Evolutionary conservation across 2,888 invertebrate species (phyloP).

Genomic region (Anthrax anthrax): DNA sequence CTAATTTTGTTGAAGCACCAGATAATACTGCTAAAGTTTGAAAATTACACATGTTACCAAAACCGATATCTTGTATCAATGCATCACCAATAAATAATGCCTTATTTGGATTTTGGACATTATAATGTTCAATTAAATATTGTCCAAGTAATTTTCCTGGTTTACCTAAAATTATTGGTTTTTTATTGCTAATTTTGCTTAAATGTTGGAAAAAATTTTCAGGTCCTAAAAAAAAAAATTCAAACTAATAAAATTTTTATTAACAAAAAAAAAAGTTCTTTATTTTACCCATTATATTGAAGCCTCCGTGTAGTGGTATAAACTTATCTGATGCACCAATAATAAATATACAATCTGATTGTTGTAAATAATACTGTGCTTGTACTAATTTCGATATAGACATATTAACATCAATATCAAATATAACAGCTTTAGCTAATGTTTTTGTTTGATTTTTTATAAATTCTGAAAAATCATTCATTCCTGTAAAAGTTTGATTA

Average conservation of each 20-base stretch:
- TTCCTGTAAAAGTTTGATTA: background rate
- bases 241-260: background rate
- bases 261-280: background rate
- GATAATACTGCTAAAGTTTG: conserved; percentile 58
- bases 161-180: conserved; percentile 33
- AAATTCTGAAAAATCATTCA: conserved; percentile 9
- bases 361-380: conserved; percentile 31
- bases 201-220: conserved; percentile 20
- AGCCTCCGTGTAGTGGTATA: conserved; percentile 21
- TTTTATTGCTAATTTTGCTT: conserved; percentile 22
- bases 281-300: conserved; percentile 20
- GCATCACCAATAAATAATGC: conserved; percentile 75
- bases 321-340: conserved; percentile 28
- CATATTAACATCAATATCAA: conserved; percentile 34
- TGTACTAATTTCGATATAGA: conserved; percentile 33
- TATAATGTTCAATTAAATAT: conserved; percentile 25
- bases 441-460: conserved; percentile 14
- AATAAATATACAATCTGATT: conserved; percentile 32
- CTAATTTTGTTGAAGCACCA: conserved; percentile 19
- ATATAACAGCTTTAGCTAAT: conserved; percentile 35
- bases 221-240: conserved; percentile 6
- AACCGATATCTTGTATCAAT: conserved; percentile 62
- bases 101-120: conserved; percentile 44
- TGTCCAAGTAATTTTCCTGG: conserved; percentile 31
- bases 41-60: conserved; percentile 55